These are phyloP conservation scores for Hydrotaea diabolus DNA, from an alignment of 2,888 invertebrate genomes.

Conservation along the genomic window DNA sequence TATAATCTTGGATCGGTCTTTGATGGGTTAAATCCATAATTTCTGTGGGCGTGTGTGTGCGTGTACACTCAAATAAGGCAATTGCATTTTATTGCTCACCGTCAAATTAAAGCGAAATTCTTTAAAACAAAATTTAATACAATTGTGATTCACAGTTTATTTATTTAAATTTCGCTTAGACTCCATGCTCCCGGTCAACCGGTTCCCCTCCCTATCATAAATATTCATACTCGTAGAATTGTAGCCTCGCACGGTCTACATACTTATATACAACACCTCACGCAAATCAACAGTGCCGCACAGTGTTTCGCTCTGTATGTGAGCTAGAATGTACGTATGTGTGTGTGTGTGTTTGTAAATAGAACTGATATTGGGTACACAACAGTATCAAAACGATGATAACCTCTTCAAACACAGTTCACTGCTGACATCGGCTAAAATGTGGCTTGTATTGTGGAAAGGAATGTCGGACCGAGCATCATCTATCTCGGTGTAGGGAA, in stretches of 20 bases:
- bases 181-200: background rate
- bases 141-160: slow-evolving; percentile 29
- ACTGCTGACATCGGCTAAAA: slow-evolving; percentile 45
- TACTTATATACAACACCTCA: too few relatives aligned
- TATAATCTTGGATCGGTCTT: too few relatives aligned
- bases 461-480: background rate
- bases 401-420: slow-evolving; percentile 56
- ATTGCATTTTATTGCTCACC: slow-evolving; percentile 1
- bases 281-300: background rate
- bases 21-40: background rate
- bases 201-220: background rate
- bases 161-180: background rate
- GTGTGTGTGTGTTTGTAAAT: too few relatives aligned
- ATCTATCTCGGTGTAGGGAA: too few relatives aligned
- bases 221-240: too few relatives aligned
- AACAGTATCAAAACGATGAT: slow-evolving; percentile 30
- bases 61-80: slow-evolving; percentile 22
- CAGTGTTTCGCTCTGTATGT: too few relatives aligned
- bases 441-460: slow-evolving; percentile 13
- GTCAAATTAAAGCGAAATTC: slow-evolving; percentile 13
- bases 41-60: background rate
- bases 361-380: too few relatives aligned
- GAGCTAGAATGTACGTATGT: too few relatives aligned
- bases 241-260: too few relatives aligned
- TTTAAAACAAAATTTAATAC: background rate